phyloP scores from a whole-genome alignment of 2,113 vertebrate genomes.

The Neopipo cinnamomea region DNA sequence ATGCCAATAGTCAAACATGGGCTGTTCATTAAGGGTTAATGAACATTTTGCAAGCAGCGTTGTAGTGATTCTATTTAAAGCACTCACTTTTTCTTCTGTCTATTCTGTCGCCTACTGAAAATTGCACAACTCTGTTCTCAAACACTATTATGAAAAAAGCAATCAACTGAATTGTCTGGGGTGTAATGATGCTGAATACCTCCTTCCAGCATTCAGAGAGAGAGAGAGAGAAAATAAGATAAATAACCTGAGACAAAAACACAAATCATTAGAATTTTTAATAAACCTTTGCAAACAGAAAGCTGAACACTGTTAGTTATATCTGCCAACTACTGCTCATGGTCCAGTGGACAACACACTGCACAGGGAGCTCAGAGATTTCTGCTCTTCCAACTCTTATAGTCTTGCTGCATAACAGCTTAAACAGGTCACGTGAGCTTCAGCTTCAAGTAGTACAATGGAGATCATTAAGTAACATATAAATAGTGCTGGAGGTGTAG shows the following conservation, averaged over 20 bases:
- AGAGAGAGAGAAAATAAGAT: slow-evolving; percentile 21
- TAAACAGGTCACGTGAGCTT: background rate
- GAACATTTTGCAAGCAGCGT: slow-evolving; percentile 20
- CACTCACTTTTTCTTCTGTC: slow-evolving; percentile 34
- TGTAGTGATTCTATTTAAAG: slow-evolving; percentile 60
- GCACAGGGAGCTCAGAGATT: background rate
- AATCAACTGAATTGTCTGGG: slow-evolving; percentile 67
- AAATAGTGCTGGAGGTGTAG: slow-evolving; percentile 26
- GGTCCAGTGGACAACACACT: background rate
- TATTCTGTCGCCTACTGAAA: slow-evolving; percentile 45
- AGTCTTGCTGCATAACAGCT: background rate
- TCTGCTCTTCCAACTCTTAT: background rate
- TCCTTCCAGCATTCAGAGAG: slow-evolving; percentile 8
- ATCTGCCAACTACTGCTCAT: slow-evolving; percentile 13
- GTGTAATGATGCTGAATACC: slow-evolving; percentile 63
- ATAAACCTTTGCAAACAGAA: slow-evolving; percentile 27
- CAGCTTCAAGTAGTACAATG: background rate
- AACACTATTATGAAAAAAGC: slow-evolving; percentile 59
- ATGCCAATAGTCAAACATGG: background rate
- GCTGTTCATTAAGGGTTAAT: slow-evolving; percentile 52
- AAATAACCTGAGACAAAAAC: slow-evolving; percentile 50
- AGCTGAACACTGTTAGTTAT: slow-evolving; percentile 2
- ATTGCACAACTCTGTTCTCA: slow-evolving; percentile 55
- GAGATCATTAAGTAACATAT: slow-evolving; percentile 24
- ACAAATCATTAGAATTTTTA: slow-evolving; percentile 67